Percentiles rank a stretch among this genome's conserved stretches.
These are phyloP conservation scores for Ophraella communa DNA, from an alignment of 2,888 invertebrate species.

Conservation along the genomic window DNA sequence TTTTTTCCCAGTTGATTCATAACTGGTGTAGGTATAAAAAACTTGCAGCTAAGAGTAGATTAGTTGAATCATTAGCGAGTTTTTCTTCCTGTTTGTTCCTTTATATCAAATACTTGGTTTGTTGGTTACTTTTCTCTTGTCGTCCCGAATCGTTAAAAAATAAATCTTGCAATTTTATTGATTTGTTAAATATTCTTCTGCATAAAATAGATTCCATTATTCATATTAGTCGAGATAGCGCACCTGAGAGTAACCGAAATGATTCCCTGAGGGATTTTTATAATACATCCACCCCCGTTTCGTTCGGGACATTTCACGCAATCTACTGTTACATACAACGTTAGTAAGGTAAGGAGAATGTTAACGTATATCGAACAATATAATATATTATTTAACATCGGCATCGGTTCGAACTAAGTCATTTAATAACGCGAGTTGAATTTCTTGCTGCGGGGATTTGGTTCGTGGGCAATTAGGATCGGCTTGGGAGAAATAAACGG, in stretches of 20 bases:
- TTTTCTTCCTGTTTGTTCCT: no score
- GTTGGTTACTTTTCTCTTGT: no score
- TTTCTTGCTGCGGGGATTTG: background rate
- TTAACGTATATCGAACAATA: background rate
- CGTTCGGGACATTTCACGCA: background rate
- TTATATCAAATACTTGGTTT: no score
- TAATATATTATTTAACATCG: background rate
- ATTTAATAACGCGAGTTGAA: background rate
- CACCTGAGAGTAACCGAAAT: background rate
- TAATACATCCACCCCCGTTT: background rate
- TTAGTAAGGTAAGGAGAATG: background rate
- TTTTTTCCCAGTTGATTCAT: no score
- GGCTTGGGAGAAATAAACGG: background rate
- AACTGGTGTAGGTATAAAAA: no score
- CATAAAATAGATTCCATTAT: background rate
- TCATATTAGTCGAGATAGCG: background rate
- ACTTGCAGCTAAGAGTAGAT: no score
- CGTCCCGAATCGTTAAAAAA: no score
- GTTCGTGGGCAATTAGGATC: background rate
- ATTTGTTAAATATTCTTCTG: no score
- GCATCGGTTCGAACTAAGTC: background rate
- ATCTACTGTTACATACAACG: background rate
- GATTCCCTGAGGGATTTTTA: background rate
- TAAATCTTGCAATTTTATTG: no score
- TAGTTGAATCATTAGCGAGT: no score